Evolutionary conservation across 2,797 vertebrate species (phyloP), one percentile per base, ranked within the genome.

Genomic region (Notoglanidium macrostoma): DNA sequence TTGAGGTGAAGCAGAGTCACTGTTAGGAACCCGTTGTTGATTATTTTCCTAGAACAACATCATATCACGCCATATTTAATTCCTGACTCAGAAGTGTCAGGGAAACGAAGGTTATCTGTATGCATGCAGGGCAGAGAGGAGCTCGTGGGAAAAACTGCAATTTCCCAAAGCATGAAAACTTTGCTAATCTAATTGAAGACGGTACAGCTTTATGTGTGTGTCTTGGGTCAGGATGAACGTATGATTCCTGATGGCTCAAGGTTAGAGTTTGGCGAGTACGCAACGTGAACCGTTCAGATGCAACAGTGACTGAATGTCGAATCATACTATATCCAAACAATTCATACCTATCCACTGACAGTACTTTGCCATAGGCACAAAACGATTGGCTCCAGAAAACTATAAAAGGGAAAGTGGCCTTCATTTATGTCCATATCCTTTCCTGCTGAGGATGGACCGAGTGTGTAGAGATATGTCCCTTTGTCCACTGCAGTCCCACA

Each of bases 101-200:
- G 80, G 57, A 63, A 82, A 79, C 80, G 46, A 89, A 90, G 74
- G 89, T 94, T 94, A 94, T 94, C 93, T 92, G 85, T 90, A 91
- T 68, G 83, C 92, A 91, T 88, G 88, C 91, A 93, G 92, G 91
- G 91, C 93, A 92, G 91, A 85, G 91, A 94, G 93, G 92, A 92
- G 92, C 95, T 95, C 87, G 19, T 85, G 94, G 93, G 87, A 85
- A 89, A 90, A 94, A 94, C 93, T 90, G 94, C 93, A 92, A 92
- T 91, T 91, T 92, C 90, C 89, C 93, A 91, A 90, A 91, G 92
- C 84, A 88, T 72, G 74, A 81, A 83, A 93, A 93, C 93, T 93
- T 94, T 94, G 92, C 93, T 95, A 91, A 91, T 93, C 84, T 63
- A 74, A 76, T 49, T 44, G 35, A 49, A 92, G 92, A 93, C 93